phyloP scores from a whole-genome alignment of 1,140 invertebrate species.

The Anthonomus grandis region DNA sequence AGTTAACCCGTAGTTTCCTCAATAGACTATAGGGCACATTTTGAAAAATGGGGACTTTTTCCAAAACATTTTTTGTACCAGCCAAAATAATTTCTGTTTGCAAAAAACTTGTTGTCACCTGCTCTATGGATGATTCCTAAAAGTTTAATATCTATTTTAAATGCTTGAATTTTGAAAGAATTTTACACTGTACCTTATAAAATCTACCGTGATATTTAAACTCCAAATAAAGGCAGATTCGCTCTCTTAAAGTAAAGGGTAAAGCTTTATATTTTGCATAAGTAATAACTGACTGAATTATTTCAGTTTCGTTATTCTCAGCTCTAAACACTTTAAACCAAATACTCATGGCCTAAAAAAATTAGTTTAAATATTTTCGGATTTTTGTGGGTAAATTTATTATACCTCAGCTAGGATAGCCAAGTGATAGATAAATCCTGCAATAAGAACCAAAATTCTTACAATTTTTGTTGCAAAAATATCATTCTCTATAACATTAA shows the following conservation, averaged over 20 bases:
- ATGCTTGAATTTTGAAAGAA: not conserved
- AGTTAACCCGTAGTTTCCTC: not conserved
- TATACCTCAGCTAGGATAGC: not conserved
- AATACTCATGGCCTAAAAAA: constrained; percentile 1
- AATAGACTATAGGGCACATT: not conserved
- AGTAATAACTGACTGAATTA: not conserved
- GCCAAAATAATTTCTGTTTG: constrained; percentile 2
- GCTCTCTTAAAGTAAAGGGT: not conserved
- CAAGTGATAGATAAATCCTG: not conserved
- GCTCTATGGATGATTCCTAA: constrained; percentile 5
- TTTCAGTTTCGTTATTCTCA: not conserved
- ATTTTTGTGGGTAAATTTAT: not conserved
- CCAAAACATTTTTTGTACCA: not conserved
- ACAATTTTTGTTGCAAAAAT: too few species aligned
- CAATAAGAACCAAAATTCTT: not conserved
- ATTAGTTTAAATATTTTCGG: not conserved
- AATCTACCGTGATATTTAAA: constrained; percentile 13
- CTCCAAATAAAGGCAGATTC: constrained; percentile 9
- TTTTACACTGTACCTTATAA: constrained; percentile 5
- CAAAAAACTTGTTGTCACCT: not conserved
- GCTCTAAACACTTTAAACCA: constrained; percentile 6
- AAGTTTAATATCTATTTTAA: not conserved
- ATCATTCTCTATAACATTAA: too few species aligned
- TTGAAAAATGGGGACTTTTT: not conserved
- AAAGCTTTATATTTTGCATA: constrained; percentile 8